Evolutionary conservation across 2,113 vertebrate genomes (phyloP).

Genomic region (Corydoras sp.): DNA sequence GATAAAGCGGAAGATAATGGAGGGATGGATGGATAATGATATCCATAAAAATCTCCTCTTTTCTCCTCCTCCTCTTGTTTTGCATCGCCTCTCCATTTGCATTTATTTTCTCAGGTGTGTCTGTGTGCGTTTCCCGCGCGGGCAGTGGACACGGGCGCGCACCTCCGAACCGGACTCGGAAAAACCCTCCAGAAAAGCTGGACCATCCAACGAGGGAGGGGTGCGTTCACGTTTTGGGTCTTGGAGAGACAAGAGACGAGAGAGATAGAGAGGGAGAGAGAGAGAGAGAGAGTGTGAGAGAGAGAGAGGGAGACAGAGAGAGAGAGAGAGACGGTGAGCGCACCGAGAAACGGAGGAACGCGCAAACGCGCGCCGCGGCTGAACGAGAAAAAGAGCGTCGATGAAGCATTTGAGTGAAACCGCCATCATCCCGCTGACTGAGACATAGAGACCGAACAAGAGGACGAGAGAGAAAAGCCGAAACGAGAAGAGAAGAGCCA

Average conservation of each 20-base stretch:
- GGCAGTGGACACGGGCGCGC: conserved; percentile 27
- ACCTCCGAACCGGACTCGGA: conserved; percentile 43
- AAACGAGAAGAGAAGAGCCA: background rate
- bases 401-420: too few species aligned
- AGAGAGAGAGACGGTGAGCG: conserved; percentile 38
- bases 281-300: background rate
- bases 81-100: conserved; percentile 65
- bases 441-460: background rate
- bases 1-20: too few species aligned
- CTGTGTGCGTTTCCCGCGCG: conserved; percentile 46
- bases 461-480: too few species aligned
- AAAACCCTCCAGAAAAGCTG: conserved; percentile 38
- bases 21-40: background rate
- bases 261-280: background rate
- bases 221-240: background rate
- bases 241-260: background rate
- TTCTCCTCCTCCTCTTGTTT: conserved; percentile 52
- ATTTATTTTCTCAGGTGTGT: conserved; percentile 58
- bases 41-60: background rate
- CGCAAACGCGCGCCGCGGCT: background rate
- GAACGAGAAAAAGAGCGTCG: too few species aligned
- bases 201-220: conserved; percentile 15
- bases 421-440: too few species aligned
- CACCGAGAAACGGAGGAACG: conserved; percentile 3
- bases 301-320: background rate